phyloP scores from a whole-genome alignment of 2,113 vertebrate species.

The Spilogale gracilis region DNA sequence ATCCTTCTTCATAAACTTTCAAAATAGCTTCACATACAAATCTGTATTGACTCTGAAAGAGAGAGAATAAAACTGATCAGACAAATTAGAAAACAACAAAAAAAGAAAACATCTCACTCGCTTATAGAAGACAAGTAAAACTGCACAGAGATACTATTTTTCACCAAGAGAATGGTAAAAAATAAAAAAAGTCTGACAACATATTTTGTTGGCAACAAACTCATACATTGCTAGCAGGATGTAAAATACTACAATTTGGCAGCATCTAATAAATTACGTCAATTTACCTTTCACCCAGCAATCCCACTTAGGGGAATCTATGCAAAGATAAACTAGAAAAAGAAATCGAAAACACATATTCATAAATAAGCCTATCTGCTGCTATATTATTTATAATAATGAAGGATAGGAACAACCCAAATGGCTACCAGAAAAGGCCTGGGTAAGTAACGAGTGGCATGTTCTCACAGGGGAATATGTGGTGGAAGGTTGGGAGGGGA shows the following conservation, averaged over 20 bases:
- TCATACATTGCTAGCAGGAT: not conserved
- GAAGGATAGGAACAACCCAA: not conserved
- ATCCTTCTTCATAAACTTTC: conserved; percentile 97
- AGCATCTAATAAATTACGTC: not conserved
- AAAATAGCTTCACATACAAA: conserved; percentile 99
- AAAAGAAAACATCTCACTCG: conserved; percentile 8
- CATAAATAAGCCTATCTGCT: conserved; percentile 13
- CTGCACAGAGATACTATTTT: not conserved
- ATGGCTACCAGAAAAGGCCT: not conserved
- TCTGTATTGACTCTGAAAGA: conserved; percentile 97
- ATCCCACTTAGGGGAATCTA: conserved; percentile 15
- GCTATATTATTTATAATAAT: not conserved
- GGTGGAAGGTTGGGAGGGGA: not conserved
- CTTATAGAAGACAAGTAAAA: conserved; percentile 50
- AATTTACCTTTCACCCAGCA: conserved; percentile 57
- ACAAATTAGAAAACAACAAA: conserved; percentile 30
- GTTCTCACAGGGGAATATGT: not conserved
- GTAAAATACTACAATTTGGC: conserved; percentile 27
- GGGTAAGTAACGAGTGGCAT: not conserved
- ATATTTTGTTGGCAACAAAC: conserved; percentile 51
- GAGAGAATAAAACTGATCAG: conserved; percentile 67
- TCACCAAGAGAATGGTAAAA: not conserved
- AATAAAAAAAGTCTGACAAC: not conserved
- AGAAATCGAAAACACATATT: conserved; percentile 45
- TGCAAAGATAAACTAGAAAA: conserved; percentile 59